A percentile compares a stretch with the other conserved stretches of the same genome.
Conservation (phyloP, 2,888 invertebrate species). For the Drosophila pseudotakahashii region DNA sequence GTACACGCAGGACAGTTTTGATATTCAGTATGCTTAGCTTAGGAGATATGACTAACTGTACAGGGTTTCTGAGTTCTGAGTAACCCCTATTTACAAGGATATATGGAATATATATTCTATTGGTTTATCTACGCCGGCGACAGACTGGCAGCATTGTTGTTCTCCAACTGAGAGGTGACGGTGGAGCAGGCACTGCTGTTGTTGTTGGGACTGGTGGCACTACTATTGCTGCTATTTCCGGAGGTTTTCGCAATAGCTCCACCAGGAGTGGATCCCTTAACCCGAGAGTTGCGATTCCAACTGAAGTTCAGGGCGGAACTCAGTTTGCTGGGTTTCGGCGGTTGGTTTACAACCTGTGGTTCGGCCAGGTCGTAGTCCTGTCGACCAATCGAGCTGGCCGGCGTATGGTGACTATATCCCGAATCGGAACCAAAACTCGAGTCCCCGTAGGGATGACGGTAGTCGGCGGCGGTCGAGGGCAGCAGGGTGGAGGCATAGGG, state of each 20-base stretch:
- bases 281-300: conserved; percentile 71
- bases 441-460: conserved; percentile 84
- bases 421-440: conserved; percentile 94
- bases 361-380: conserved; percentile 79
- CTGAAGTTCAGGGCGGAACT: conserved; percentile 81
- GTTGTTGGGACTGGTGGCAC: conserved; percentile 80
- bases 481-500: conserved; percentile 68
- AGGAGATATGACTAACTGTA: conserved; percentile 59
- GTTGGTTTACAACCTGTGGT: conserved; percentile 47
- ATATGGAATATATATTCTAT: background rate
- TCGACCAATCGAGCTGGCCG: conserved; percentile 82
- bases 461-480: conserved; percentile 56
- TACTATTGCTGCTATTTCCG: conserved; percentile 22
- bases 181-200: conserved; percentile 75
- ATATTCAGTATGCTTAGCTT: conserved; percentile 29
- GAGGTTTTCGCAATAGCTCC: conserved; percentile 28
- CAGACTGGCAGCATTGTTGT: conserved; percentile 60
- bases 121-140: conserved; percentile 59
- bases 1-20: conserved; percentile 69
- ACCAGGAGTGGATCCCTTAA: conserved; percentile 29
- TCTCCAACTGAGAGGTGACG: conserved; percentile 74
- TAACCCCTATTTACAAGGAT: conserved; percentile 50
- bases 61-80: conserved; percentile 31
- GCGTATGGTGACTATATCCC: conserved; percentile 90
- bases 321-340: conserved; percentile 73